Evolutionary conservation across 2,113 vertebrate species (phyloP).

Genomic region (Hyla sarda): DNA sequence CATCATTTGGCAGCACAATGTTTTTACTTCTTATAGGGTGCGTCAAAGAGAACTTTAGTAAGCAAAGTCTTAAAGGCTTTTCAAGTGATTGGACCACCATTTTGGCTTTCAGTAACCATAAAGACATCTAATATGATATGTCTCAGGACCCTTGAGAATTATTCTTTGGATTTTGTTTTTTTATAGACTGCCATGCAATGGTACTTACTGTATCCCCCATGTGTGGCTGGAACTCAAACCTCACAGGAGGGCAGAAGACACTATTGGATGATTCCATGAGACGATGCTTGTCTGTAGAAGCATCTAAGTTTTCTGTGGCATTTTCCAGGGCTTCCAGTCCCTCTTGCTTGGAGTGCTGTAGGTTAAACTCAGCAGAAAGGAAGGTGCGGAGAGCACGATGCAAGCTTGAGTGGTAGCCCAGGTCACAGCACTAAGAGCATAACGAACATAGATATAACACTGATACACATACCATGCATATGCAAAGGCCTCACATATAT

Average conservation of each 20-base stretch:
- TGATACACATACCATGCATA: background rate
- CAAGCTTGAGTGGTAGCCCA: conserved; percentile 96
- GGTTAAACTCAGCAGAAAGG: conserved; percentile 93
- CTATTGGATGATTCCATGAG: conserved; percentile 99
- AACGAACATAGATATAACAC: background rate
- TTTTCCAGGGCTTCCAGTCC: conserved; percentile 92
- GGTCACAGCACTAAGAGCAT: conserved; percentile 88
- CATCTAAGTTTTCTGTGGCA: conserved; percentile 91
- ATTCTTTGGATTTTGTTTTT: no score
- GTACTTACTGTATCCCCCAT: conserved; percentile 92
- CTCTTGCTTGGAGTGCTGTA: conserved; percentile 92
- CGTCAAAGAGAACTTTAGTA: no score
- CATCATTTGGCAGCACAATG: no score
- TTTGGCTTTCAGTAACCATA: background rate
- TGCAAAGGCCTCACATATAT: no score
- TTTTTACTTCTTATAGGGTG: no score
- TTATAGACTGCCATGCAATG: no score
- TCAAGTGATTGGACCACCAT: background rate
- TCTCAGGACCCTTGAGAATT: no score
- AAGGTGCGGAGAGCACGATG: conserved; percentile 93
- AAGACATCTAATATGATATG: background rate
- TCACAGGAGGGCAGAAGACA: conserved; percentile 94
- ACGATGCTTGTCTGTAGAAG: conserved; percentile 93
- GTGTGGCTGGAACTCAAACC: conserved; percentile 97
- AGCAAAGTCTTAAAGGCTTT: background rate